These are phyloP conservation scores for Liolophura sinensis DNA, from an alignment of 1,140 invertebrate species.

Conservation along the genomic window DNA sequence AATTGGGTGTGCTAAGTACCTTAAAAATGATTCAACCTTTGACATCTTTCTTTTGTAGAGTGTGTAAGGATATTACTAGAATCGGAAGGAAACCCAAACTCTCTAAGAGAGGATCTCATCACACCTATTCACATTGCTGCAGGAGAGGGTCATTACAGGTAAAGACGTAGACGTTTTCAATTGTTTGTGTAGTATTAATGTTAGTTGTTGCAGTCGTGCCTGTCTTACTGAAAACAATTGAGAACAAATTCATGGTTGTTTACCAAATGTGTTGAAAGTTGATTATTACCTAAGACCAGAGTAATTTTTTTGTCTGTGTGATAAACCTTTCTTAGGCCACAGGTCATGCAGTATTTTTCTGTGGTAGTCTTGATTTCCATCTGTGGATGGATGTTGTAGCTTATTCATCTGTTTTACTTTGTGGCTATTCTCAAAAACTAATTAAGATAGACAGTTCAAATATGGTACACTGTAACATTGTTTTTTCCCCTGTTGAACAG, in stretches of 20 bases:
- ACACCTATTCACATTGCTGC: slow-evolving; percentile 50
- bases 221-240: too few species aligned
- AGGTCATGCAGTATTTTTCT: background rate
- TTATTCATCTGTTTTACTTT: too few species aligned
- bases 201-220: too few species aligned
- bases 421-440: too few species aligned
- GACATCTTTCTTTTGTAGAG: slow-evolving; percentile 32
- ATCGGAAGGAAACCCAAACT: slow-evolving; percentile 38
- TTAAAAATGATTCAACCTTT: background rate
- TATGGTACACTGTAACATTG: too few species aligned
- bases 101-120: slow-evolving; percentile 37
- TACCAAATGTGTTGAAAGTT: background rate
- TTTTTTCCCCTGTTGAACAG: too few species aligned
- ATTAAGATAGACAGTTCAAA: too few species aligned
- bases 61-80: slow-evolving; percentile 48
- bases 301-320: background rate
- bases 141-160: slow-evolving; percentile 40
- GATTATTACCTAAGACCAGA: background rate
- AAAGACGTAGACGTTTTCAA: slow-evolving; percentile 1
- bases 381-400: too few species aligned
- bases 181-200: too few species aligned
- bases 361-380: too few species aligned
- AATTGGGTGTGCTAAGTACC: background rate
- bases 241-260: background rate
- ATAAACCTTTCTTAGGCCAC: background rate